phyloP scores from a whole-genome alignment of 1,140 invertebrate species.

The Meteorus sp. region DNA sequence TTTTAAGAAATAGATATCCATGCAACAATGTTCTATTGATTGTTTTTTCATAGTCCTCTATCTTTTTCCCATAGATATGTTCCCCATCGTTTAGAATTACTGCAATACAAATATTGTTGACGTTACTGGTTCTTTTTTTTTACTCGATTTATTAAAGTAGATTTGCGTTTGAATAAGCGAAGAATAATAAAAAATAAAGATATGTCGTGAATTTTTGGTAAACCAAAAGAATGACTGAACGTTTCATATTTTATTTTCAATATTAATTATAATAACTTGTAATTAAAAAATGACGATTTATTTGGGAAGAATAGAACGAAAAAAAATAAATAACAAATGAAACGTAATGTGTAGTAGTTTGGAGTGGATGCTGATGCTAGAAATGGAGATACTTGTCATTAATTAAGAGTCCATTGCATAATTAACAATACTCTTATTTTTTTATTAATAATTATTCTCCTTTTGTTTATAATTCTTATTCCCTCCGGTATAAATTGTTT shows the following conservation, averaged over 20 bases:
- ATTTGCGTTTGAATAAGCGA: too few relatives aligned
- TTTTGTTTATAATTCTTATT: constrained; percentile 34
- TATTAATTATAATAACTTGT: constrained; percentile 29
- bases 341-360: constrained; percentile 21
- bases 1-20: too few relatives aligned
- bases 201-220: constrained; percentile 30
- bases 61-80: constrained; percentile 7
- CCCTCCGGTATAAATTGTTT: constrained; percentile 22
- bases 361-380: constrained; percentile 27
- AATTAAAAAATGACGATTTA: constrained; percentile 27
- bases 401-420: constrained; percentile 42
- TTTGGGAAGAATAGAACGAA: constrained; percentile 14
- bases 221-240: constrained; percentile 42
- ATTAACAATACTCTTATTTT: constrained; percentile 27
- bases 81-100: not conserved
- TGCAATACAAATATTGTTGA: constrained; percentile 36
- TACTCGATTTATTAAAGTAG: too few relatives aligned
- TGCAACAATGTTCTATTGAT: too few relatives aligned
- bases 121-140: constrained; percentile 39
- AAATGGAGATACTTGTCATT: constrained; percentile 45
- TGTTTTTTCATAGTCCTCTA: too few relatives aligned
- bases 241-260: constrained; percentile 38
- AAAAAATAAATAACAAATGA: too few relatives aligned
- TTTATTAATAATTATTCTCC: constrained; percentile 31
- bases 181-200: constrained; percentile 17